Conservation (phyloP, 2,888 invertebrate genomes). For the Mellilla xanthometata region DNA sequence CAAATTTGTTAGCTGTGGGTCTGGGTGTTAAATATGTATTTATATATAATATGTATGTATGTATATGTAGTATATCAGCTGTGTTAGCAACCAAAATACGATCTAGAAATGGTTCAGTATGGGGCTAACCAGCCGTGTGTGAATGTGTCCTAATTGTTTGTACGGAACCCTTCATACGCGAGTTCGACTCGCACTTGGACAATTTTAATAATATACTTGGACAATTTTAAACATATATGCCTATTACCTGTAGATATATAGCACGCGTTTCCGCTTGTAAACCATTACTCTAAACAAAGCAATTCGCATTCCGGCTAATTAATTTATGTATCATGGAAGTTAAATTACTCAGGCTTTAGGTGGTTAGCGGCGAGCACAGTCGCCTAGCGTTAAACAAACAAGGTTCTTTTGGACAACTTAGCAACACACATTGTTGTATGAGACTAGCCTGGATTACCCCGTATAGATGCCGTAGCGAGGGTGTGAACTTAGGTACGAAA, state of each 20-base stretch:
- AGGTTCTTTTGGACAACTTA: constrained; percentile 57
- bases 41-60: too few species aligned
- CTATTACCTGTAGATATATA: not conserved
- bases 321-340: constrained; percentile 12
- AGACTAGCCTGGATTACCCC: not conserved
- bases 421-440: constrained; percentile 56
- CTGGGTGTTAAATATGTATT: too few species aligned
- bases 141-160: too few species aligned
- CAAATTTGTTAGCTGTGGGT: too few species aligned
- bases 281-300: constrained; percentile 4
- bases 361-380: constrained; percentile 5
- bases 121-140: too few species aligned
- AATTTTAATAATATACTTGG: too few species aligned
- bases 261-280: constrained; percentile 8
- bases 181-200: too few species aligned
- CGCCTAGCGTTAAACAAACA: constrained; percentile 24
- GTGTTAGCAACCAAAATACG: too few species aligned
- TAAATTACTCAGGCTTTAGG: constrained; percentile 11
- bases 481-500: too few species aligned
- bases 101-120: too few species aligned
- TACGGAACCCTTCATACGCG: too few species aligned
- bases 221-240: not conserved
- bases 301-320: constrained; percentile 10
- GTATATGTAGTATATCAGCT: too few species aligned
- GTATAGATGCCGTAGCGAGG: not conserved